A percentile compares a stretch with the other conserved stretches of the same genome.
These are phyloP conservation scores for Papilio gigon DNA, from an alignment of 2,888 invertebrate genomes.

Conservation along the genomic window DNA sequence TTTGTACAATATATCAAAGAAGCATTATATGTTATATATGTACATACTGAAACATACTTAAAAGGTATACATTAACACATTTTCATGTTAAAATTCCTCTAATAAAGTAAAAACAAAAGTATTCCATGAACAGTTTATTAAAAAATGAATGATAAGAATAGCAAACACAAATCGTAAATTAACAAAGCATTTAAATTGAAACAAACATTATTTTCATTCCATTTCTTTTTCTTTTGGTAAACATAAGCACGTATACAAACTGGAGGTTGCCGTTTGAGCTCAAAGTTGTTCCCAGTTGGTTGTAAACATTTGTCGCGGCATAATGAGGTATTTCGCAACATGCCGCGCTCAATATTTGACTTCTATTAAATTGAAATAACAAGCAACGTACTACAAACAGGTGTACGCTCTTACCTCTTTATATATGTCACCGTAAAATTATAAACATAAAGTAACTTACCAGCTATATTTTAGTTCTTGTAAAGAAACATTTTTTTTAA, in stretches of 20 bases:
- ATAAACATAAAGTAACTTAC: background rate
- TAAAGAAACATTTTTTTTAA: too few species aligned
- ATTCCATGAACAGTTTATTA: background rate
- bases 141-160: background rate
- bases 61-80: too few species aligned
- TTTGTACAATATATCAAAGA: too few species aligned
- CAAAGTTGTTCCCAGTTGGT: conserved; percentile 23
- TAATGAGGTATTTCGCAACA: conserved; percentile 38
- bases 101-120: background rate
- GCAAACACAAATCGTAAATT: background rate
- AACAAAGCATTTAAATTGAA: background rate
- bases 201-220: background rate
- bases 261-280: conserved; percentile 27
- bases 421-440: background rate
- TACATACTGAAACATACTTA: too few species aligned
- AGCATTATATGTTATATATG: too few species aligned
- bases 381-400: conserved; percentile 27
- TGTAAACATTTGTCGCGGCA: conserved; percentile 30
- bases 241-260: background rate
- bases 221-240: background rate
- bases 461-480: too few species aligned
- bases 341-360: conserved; percentile 37
- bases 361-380: conserved; percentile 39
- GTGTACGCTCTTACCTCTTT: conserved; percentile 6
- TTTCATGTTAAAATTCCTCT: too few species aligned